These are phyloP conservation scores for Parazoanthus swiftii DNA, from an alignment of 92 coral and sea anemone genomes.

Conservation along the genomic window DNA sequence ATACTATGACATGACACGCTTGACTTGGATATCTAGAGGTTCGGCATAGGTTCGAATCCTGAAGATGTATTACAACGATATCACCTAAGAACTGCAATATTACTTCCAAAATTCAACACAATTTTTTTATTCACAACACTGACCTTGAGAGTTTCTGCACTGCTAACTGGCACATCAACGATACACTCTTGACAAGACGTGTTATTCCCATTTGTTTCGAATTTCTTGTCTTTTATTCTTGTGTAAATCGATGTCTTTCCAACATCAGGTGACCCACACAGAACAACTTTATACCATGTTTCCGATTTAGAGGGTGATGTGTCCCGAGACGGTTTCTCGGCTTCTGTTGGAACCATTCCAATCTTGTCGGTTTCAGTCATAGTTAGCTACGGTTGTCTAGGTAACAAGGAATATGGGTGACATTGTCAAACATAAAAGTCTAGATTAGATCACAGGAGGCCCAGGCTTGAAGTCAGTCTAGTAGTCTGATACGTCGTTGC, in stretches of 20 bases:
- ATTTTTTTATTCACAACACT: not conserved
- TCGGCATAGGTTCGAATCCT: too few species aligned
- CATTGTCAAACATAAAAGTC: too few species aligned
- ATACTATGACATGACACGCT: too few species aligned
- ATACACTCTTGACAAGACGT: conserved; percentile 42
- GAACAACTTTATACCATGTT: conserved; percentile 35
- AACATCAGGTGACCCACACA: conserved; percentile 55
- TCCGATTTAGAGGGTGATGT: not conserved
- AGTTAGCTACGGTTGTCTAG: too few species aligned
- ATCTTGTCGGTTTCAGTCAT: not conserved
- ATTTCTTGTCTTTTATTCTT: conserved; percentile 43
- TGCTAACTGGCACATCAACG: not conserved
- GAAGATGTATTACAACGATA: too few species aligned
- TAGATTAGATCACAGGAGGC: too few species aligned
- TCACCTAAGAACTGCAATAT: not conserved
- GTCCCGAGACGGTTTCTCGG: not conserved
- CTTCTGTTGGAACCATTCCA: not conserved
- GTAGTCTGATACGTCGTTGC: too few species aligned
- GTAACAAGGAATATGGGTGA: too few species aligned
- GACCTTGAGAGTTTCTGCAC: conserved; percentile 42
- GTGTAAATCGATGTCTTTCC: conserved; percentile 60
- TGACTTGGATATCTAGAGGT: too few species aligned
- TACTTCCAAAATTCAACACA: too few species aligned
- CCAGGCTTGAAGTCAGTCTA: too few species aligned
- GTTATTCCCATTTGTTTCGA: conserved; percentile 11